A percentile compares a stretch with the other conserved stretches of the same genome.
phyloP scores from a whole-genome alignment of 2,797 vertebrate genomes.

The Pantherophis vulpinus region DNA sequence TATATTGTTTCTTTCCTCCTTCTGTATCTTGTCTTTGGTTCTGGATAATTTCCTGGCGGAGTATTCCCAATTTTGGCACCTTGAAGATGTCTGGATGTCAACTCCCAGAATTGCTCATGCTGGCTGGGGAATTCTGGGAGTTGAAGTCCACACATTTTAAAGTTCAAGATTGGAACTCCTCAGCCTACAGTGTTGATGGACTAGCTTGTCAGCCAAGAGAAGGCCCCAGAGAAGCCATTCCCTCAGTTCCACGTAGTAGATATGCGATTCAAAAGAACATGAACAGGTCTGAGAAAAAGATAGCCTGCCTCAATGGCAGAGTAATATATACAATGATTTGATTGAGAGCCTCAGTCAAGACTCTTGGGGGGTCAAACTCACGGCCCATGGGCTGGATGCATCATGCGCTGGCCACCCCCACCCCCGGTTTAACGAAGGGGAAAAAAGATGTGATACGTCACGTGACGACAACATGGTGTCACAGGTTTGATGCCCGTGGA shows the following conservation, averaged over 20 bases:
- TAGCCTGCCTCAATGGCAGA: neutral
- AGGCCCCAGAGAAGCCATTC: neutral
- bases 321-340: neutral
- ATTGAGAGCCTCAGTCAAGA: no score
- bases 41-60: neutral
- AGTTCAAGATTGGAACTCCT: neutral
- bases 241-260: neutral
- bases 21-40: neutral
- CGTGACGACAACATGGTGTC: no score
- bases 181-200: neutral
- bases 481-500: neutral
- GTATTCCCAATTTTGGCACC: neutral
- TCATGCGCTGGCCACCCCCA: no score
- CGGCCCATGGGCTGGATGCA: accelerated
- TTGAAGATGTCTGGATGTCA: neutral
- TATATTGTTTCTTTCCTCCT: neutral
- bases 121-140: neutral
- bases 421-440: no score
- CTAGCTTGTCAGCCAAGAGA: neutral
- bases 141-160: neutral
- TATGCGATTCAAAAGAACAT: neutral
- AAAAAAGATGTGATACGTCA: no score
- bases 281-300: neutral
- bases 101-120: neutral
- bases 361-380: no score